Evolutionary conservation across 2,797 vertebrate species (phyloP), one percentile per base, ranked within the genome.

Genomic region (Loriculus beryllinus): DNA sequence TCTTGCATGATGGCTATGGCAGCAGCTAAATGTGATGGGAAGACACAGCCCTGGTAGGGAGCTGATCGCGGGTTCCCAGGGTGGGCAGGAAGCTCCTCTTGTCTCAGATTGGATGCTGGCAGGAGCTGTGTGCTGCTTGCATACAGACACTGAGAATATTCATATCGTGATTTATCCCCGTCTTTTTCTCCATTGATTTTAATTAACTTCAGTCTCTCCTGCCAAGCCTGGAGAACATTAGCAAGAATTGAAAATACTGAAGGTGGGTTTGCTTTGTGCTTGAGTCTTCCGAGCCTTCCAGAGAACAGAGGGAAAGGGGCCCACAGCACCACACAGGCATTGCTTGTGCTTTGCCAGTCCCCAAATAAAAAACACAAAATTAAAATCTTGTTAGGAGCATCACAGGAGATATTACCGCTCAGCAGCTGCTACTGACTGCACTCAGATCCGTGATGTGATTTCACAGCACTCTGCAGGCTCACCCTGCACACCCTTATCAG

Each of bases 321-420:
- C 77, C 28, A 7, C 29, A 33, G 64, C 25, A 75, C 71, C 79
- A 77, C 67, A 7, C 26, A 15, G 63, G 79, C 57, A 7, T 74
- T 87, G 95, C 92, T 82, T 91, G 22, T 12, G 95, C 88, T 95
- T 77, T 62, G 71, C 79, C 87, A 35, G 86, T 94, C 96, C 91
- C 95, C 82, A 95, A 95, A 96, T 97, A 96, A 97, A 96, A 97
- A 97, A 97, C 89, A 97, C 93, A 97, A 95, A 97, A 97, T 98
- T 97, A 98, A 98, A 98, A 96, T 95, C 95, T 56, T 54, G 97
- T 97, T 97, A 97, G 96, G 95, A 95, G 95, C 96, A 94, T 92
- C 95, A 88, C 96, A 96, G 94, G 94, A 90, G 95, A 96, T 95
- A 90, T 97, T 96, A 91, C 20, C 89, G 82, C 91, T 88, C 90